These are phyloP conservation scores for Nycticryphes semicollaris DNA, from an alignment of 2,113 vertebrate species.

Conservation along the genomic window DNA sequence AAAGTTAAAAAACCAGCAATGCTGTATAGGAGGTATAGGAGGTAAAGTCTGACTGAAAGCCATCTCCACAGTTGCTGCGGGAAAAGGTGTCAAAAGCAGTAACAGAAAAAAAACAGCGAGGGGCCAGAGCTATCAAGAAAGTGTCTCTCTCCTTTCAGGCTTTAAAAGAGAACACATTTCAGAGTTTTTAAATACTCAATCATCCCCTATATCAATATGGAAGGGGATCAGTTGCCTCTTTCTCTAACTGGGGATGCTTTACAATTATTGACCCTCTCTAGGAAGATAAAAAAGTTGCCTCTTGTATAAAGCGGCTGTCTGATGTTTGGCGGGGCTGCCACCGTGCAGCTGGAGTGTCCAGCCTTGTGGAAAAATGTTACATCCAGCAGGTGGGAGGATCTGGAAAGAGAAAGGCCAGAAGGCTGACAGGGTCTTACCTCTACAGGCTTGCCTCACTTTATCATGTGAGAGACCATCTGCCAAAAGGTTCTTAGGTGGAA, in stretches of 20 bases:
- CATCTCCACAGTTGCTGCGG: neutral
- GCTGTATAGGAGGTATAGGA: neutral
- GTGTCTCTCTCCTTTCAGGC: neutral
- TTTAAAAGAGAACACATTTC: neutral
- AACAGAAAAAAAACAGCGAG: neutral
- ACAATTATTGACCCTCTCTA: neutral
- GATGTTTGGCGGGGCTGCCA: neutral
- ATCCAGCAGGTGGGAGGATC: neutral
- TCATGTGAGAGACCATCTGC: neutral
- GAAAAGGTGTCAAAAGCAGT: constrained; percentile 28
- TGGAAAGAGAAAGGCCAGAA: neutral
- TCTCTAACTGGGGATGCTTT: neutral
- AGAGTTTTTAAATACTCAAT: neutral
- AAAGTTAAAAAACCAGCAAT: constrained; percentile 1
- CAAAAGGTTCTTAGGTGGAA: neutral
- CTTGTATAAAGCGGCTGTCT: neutral
- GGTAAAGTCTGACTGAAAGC: constrained; percentile 25
- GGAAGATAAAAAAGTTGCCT: neutral
- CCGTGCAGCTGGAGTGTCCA: fast-evolving
- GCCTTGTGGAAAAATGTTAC: neutral
- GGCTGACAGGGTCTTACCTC: neutral
- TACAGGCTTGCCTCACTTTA: neutral
- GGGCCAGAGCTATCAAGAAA: constrained; percentile 4
- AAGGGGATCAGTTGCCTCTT: neutral
- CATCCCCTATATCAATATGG: neutral